Conservation (phyloP, 2,888 invertebrate genomes). For the Lomographa bimaculata region DNA sequence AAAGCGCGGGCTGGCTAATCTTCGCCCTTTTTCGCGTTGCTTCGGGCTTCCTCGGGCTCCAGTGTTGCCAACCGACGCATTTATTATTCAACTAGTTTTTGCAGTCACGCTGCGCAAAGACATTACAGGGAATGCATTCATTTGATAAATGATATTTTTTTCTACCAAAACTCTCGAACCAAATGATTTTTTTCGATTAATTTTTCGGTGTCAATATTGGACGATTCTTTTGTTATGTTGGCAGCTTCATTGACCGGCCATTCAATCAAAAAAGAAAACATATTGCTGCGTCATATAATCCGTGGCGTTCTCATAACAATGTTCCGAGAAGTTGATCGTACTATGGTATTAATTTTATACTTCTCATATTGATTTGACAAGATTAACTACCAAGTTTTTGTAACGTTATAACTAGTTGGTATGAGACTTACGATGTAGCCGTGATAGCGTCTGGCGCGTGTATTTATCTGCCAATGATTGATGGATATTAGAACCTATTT, state of each 20-base stretch:
- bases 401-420: constrained; percentile 41
- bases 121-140: constrained; percentile 76
- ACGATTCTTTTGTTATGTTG: constrained; percentile 55
- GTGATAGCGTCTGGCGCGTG: constrained; percentile 45
- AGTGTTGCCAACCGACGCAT: constrained; percentile 73
- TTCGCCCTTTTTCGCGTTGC: constrained; percentile 73
- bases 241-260: constrained; percentile 54
- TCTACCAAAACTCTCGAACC: constrained; percentile 36
- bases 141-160: constrained; percentile 80
- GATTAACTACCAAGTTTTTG: constrained; percentile 52
- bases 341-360: constrained; percentile 54
- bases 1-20: constrained; percentile 81
- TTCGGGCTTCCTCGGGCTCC: constrained; percentile 67
- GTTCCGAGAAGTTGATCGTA: constrained; percentile 55
- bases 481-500: constrained; percentile 43
- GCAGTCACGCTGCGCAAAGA: constrained; percentile 79
- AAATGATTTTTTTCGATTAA: constrained; percentile 55
- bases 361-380: constrained; percentile 57
- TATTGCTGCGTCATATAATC: constrained; percentile 62
- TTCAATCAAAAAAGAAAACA: constrained; percentile 57
- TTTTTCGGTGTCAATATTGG: constrained; percentile 69
- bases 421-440: constrained; percentile 35
- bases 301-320: constrained; percentile 52
- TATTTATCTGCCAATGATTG: constrained; percentile 51
- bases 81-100: constrained; percentile 82